Conservation (phyloP, 53 echinoderm and acorn worm genomes). For the Antedon mediterranea region DNA sequence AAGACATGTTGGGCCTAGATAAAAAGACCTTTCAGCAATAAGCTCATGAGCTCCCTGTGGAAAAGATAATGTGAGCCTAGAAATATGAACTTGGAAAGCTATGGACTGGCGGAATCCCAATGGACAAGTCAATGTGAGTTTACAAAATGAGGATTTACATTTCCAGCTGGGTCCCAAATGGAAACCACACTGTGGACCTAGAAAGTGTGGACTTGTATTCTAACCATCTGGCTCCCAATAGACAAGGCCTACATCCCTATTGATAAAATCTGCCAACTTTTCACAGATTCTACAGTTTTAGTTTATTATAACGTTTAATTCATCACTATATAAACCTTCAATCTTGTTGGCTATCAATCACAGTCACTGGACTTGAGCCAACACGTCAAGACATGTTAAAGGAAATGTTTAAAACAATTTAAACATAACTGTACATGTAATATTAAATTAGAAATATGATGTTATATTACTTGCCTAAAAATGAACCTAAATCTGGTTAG, state of each 20-base stretch:
- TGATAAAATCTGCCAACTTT: background rate
- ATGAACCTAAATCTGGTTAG: too few species aligned
- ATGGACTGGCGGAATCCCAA: too few species aligned
- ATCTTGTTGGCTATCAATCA: background rate
- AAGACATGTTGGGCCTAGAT: background rate
- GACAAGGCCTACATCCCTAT: background rate
- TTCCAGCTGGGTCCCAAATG: too few species aligned
- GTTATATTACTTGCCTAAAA: too few species aligned
- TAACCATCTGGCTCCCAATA: background rate
- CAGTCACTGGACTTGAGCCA: background rate
- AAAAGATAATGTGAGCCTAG: too few species aligned
- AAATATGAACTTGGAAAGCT: too few species aligned
- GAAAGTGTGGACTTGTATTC: background rate
- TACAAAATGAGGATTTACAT: too few species aligned
- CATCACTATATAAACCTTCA: background rate
- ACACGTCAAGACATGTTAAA: background rate
- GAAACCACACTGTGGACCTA: background rate
- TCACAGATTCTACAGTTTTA: background rate
- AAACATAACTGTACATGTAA: background rate
- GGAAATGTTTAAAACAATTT: background rate
- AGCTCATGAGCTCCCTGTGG: too few species aligned
- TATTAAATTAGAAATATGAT: too few species aligned
- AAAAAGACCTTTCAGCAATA: too few species aligned
- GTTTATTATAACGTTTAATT: background rate
- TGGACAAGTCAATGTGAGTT: too few species aligned